Conservation (phyloP, 2,888 invertebrate species). For the Drosophila merina region DNA sequence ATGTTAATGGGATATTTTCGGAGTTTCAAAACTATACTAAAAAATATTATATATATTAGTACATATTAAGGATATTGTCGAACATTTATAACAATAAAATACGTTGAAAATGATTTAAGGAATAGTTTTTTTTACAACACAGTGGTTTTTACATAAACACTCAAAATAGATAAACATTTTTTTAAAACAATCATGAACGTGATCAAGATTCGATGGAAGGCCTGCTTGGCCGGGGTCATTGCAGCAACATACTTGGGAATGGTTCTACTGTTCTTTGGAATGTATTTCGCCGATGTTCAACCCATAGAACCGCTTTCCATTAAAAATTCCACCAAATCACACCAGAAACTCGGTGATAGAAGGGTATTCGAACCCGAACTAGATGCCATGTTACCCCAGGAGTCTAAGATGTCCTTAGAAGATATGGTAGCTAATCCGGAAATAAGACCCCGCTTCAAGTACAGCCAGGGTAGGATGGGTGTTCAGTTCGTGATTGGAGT, state of each 20-base stretch:
- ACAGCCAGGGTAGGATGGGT: slow-evolving; percentile 19
- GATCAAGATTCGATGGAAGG: slow-evolving; percentile 11
- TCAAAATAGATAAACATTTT: not conserved
- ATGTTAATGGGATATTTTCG: slow-evolving; percentile 55
- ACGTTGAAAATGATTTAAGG: not conserved
- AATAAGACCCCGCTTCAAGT: slow-evolving; percentile 3
- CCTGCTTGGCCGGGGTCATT: not conserved
- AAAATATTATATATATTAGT: slow-evolving; percentile 26
- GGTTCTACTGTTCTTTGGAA: not conserved
- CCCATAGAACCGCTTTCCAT: slow-evolving; percentile 7
- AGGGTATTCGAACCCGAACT: not conserved
- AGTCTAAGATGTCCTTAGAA: too few species aligned
- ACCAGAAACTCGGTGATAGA: not conserved
- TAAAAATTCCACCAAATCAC: not conserved
- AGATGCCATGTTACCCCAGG: too few species aligned
- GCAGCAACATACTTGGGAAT: not conserved
- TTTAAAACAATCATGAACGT: slow-evolving; percentile 13
- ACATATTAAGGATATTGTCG: slow-evolving; percentile 5
- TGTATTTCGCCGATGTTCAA: not conserved
- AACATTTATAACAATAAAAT: slow-evolving; percentile 31
- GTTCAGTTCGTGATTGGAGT: slow-evolving; percentile 57
- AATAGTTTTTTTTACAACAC: not conserved
- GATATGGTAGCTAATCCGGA: not conserved
- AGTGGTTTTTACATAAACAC: too few species aligned
- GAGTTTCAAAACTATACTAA: slow-evolving; percentile 37